Base-by-base conservation (phyloP, 2,888 invertebrate genomes). In the Coelogynopora nodosa region DNA sequence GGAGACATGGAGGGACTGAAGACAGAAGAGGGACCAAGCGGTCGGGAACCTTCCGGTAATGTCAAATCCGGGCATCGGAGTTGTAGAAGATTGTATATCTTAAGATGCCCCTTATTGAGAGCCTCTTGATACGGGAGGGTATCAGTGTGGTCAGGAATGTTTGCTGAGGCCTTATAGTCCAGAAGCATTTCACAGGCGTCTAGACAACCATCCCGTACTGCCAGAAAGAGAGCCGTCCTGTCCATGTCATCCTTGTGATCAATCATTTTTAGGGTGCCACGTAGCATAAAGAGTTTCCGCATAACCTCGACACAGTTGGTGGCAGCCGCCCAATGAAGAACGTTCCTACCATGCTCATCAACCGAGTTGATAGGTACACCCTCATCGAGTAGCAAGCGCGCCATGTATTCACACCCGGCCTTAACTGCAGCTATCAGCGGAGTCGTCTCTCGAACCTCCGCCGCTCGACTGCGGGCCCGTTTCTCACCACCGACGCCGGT, bases 211-310 rank as follows among this genome's bases (percentile, higher is more conserved):
- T 98, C 98, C 26, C 96, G 94, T 0, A 98, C 97, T 0, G 98
- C 98, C 84, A 98, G 93, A 93, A 98, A 98, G 87, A 99, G 93
- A 0, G 98, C 97, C 0, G 98, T 98, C 92, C 98, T 97, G 90
- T 98, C 95, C 94, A 97, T 97, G 90, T 96, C 95, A 90, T 98
- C 97, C 92, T 98, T 98, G 0, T 97, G 97, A 91, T 98, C 98
- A 23, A 74, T 74, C 74, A 74, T 74, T 88, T 96, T 94, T 90
- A 98, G 98, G 0, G 97, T 98, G 23, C 97, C 97, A 90, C 97
- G 96, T 88, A 95, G 90, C 29, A 92, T 94, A 0, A 98, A 92
- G 10, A 97, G 93, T 26, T 74, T 74, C 31, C 96, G 95, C 0
- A 97, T 96, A 0, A 97, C 97, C 89, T 97, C 96, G 0, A 96